Evolutionary conservation across 2,113 vertebrate genomes (phyloP).

Genomic region (Crotophaga sulcirostris): DNA sequence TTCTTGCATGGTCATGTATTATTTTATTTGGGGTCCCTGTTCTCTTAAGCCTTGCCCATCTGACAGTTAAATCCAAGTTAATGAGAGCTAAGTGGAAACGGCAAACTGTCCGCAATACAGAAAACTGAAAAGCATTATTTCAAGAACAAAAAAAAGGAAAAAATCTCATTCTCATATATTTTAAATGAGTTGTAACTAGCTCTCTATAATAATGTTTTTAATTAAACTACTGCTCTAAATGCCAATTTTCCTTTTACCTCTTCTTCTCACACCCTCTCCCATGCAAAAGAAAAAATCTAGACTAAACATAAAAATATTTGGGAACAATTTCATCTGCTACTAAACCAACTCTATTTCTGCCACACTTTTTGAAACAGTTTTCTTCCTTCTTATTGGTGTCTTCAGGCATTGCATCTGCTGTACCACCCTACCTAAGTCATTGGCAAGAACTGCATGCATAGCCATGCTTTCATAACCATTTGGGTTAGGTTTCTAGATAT

Average conservation of each 20-base stretch:
- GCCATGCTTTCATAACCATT: neutral
- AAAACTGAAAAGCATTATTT: neutral
- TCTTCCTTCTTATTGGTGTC: neutral
- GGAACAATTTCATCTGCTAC: neutral
- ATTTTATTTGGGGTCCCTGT: neutral
- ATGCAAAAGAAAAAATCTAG: neutral
- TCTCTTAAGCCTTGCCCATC: neutral
- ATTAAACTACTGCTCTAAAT: constrained; percentile 46
- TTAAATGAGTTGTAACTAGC: constrained; percentile 29
- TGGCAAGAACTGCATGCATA: neutral
- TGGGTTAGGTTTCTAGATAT: neutral
- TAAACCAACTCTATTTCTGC: neutral
- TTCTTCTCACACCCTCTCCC: neutral
- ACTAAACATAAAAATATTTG: neutral
- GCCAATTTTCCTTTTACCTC: neutral
- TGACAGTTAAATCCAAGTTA: constrained; percentile 1
- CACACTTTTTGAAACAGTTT: neutral
- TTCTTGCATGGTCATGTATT: constrained; percentile 11
- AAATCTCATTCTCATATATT: neutral
- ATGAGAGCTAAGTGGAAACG: constrained; percentile 11
- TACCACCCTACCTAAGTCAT: neutral
- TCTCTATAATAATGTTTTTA: constrained; percentile 40
- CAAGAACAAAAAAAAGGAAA: neutral
- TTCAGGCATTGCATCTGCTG: neutral
- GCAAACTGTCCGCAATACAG: neutral